Evolutionary conservation across 2,113 vertebrate genomes (phyloP), one percentile per base, ranked within the genome.

Genomic region (Campylomormyrus tamandua): DNA sequence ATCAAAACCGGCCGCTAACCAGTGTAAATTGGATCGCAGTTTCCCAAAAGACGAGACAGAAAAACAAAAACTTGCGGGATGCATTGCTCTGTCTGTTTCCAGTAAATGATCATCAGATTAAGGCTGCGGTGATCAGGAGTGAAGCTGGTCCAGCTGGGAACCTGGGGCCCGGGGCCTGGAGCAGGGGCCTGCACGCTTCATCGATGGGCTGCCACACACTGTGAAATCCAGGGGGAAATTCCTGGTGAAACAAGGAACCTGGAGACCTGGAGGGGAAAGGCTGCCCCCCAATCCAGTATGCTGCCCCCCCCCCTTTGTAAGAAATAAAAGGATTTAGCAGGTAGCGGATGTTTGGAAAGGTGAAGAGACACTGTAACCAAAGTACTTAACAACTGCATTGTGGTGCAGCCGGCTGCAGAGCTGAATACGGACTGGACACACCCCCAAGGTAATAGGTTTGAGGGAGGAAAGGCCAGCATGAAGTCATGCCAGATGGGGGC

Each of bases 401-500:
- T 77, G 70, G 70, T 27, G 70, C 70, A 15, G 56, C 56, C 56
- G 8, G 21, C 24, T 1, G n/a, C n/a, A 66, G n/a, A 11, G 24
- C 62, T 70, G 70, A 35, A 17, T 15, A 35, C 13, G 2, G 5
- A n/a, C 10, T 77, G 58, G n/a, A 66, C n/a, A 66, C n/a, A 13
- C 9, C 62, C n/a, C 74, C 11, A 77, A n/a, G 35, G 74, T 77
- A 77, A 77, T 31, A 42, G 74, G 74, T 77, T 42, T 1, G 15
- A 39, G 13, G 17, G 74, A 77, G 74, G n/a, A 42, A 77, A 42
- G 74, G 15, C 35, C 74, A 42, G 31, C 74, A 39, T 77, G 35
- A 35, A 77, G 70, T 19, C 11, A 17, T 0, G 70, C 70, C 62
- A 31, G 74, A 77, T 66, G 92, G 90, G 83, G 92, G 94, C 92